These are phyloP conservation scores for Bos javanicus DNA, from an alignment of 2,113 vertebrate species.

Conservation along the genomic window DNA sequence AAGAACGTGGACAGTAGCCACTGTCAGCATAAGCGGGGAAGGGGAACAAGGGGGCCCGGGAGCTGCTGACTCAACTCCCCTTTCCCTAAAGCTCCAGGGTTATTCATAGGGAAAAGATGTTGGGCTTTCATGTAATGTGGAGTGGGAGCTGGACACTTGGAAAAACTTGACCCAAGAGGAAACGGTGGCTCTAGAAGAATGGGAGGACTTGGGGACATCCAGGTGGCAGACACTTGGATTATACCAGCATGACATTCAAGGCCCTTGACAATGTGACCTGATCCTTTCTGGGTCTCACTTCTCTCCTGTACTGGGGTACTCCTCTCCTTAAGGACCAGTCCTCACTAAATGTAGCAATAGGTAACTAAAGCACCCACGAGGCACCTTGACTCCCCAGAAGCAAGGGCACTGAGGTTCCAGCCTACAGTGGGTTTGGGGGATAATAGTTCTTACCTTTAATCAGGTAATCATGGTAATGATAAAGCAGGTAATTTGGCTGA, in stretches of 20 bases:
- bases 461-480: background rate
- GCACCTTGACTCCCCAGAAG: background rate
- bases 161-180: background rate
- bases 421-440: background rate
- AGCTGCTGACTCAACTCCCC: background rate
- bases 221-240: background rate
- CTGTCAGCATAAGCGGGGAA: background rate
- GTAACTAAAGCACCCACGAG: background rate
- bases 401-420: background rate
- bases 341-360: background rate
- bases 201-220: background rate
- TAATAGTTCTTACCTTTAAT: background rate
- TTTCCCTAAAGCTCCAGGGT: background rate
- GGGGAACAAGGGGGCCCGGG: background rate
- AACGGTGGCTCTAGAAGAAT: background rate
- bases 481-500: background rate
- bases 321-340: background rate
- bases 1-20: background rate
- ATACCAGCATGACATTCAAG: background rate
- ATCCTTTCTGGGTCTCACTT: background rate
- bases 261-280: background rate
- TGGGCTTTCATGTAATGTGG: background rate
- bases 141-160: background rate
- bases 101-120: background rate
- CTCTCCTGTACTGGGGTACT: background rate